phyloP scores from a whole-genome alignment of 2,113 vertebrate genomes.

The Pteronura brasiliensis region DNA sequence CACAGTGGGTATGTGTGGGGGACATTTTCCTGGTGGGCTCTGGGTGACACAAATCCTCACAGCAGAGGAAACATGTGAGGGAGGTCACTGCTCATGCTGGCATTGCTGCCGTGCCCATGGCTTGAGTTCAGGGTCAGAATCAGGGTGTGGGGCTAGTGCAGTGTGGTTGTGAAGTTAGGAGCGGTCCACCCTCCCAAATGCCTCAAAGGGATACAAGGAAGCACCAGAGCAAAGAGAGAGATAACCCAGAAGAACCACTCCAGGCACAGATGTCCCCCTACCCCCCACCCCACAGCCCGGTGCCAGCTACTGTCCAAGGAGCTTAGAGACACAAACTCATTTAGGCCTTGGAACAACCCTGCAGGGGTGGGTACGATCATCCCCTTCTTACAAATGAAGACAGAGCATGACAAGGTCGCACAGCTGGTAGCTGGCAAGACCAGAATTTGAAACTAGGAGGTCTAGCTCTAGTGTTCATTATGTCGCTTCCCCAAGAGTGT shows the following conservation, averaged over 20 bases:
- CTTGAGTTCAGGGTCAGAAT: not conserved
- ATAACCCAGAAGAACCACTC: not conserved
- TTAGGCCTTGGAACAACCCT: not conserved
- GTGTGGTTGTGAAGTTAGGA: not conserved
- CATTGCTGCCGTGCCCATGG: not conserved
- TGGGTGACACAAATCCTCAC: not conserved
- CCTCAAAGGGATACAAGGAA: not conserved
- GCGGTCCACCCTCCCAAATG: not conserved
- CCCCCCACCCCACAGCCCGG: too few relatives aligned
- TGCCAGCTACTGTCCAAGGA: not conserved
- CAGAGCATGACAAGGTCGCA: not conserved
- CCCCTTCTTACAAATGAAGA: not conserved
- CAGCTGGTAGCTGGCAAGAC: not conserved
- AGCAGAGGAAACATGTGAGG: not conserved
- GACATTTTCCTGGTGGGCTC: not conserved
- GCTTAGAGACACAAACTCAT: not conserved
- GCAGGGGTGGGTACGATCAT: not conserved
- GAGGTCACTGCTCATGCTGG: not conserved
- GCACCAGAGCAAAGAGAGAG: not conserved
- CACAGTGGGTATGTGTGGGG: rapidly evolving
- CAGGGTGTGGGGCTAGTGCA: not conserved
- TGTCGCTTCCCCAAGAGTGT: not conserved
- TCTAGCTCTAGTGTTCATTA: not conserved
- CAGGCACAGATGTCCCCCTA: not conserved
- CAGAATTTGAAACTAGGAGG: not conserved